Evolutionary conservation across 2,797 vertebrate species (phyloP), one percentile per base, ranked within the genome.

Genomic region (Anguilla anguilla): DNA sequence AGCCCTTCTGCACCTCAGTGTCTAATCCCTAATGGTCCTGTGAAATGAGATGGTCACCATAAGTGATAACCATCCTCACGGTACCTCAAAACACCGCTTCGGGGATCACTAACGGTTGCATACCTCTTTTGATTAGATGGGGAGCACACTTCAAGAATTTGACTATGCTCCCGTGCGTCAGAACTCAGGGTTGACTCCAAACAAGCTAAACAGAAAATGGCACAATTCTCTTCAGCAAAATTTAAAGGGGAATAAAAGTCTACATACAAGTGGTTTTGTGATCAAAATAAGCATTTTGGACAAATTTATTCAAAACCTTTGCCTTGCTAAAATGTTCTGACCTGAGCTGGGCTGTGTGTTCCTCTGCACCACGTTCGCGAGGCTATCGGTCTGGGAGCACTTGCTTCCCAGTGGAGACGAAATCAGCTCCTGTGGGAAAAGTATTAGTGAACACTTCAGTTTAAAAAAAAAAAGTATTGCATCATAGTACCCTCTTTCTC

Each of bases 381-480:
- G 94, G 93, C 93, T 94, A 91, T 95, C 93, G 57, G 89, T 93
- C 94, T 94, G 93, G 88, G 96, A 95, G 88, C 91, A 93, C 77
- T 93, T 93, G 88, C 93, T 94, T 90, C 91, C 93, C 2, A 92
- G 86, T 2, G 96, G 95, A 0, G 94, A 96, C 1, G 96, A 92
- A 43, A 97, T 95, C 89, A 97, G 89, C 83, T 98, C 97, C 98
- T 98, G 93, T 9, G 93, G 91, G 69, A 83, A 61, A 84, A 90
- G 6, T 46, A 67, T 74, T 82, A 28, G 10, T 22, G 81, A 55
- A 57, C 83, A 64, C 3, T 55, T 3, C 7, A 3, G 0, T 31
- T 55, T 11, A 53, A 28, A 55, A 46, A 13, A 82, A 28, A 31
- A 25, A 31, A 49, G 79, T 49, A 64, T 82, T 39, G 11, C n/a